A percentile compares a stretch with the other conserved stretches of the same genome.
Conservation (phyloP, 2,888 invertebrate species). For the Harpalus rufipes region DNA sequence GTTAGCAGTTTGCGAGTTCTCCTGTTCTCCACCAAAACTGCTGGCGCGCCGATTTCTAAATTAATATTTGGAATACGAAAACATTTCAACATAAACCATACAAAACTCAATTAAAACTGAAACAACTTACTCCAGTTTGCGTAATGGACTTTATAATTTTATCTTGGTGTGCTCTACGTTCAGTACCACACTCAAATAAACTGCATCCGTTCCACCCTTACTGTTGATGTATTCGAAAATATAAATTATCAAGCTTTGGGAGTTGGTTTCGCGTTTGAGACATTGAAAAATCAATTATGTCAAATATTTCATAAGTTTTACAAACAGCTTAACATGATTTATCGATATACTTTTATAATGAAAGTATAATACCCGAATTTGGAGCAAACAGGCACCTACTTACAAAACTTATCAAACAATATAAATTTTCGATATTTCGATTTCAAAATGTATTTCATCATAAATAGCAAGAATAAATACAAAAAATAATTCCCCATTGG, state of each 20-base stretch:
- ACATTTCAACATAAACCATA: slow-evolving; percentile 58
- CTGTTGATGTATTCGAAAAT: slow-evolving; percentile 11
- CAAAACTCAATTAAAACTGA: slow-evolving; percentile 65
- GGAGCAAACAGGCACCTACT: too few species aligned
- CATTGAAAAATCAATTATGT: slow-evolving; percentile 12
- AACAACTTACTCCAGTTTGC: slow-evolving; percentile 52
- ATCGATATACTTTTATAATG: not conserved
- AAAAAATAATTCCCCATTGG: too few species aligned
- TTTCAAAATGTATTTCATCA: too few species aligned
- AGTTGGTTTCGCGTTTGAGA: not conserved
- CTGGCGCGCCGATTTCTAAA: slow-evolving; percentile 44
- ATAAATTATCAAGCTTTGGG: slow-evolving; percentile 11
- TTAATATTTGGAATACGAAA: slow-evolving; percentile 60
- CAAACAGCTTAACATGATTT: not conserved
- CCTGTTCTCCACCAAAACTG: slow-evolving; percentile 22
- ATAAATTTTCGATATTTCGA: too few species aligned
- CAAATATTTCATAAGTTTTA: slow-evolving; percentile 15
- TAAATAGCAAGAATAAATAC: too few species aligned
- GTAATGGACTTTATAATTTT: slow-evolving; percentile 60
- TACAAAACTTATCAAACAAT: too few species aligned
- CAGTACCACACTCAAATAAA: slow-evolving; percentile 29
- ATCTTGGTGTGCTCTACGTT: slow-evolving; percentile 13
- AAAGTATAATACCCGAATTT: too few species aligned
- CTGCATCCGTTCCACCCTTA: slow-evolving; percentile 33
- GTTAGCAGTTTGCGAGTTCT: slow-evolving; percentile 1